These are phyloP conservation scores for Trissolcus japonicus DNA, from an alignment of 2,888 invertebrate genomes.

Conservation along the genomic window DNA sequence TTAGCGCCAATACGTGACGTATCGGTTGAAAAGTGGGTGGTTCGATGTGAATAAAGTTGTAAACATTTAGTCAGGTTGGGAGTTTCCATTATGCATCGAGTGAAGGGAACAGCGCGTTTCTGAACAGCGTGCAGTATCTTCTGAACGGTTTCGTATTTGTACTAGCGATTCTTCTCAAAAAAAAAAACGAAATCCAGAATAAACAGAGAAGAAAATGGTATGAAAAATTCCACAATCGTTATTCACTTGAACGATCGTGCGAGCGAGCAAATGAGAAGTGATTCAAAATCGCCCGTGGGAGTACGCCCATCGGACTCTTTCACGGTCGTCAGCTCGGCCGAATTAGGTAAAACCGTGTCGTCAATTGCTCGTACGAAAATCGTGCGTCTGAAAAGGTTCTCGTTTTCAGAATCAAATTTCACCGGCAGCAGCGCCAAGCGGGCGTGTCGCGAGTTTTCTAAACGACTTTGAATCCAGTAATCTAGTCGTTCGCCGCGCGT, in stretches of 20 bases:
- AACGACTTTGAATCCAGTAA: conserved; percentile 31
- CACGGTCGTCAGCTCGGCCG: conserved; percentile 17
- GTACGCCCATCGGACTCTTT: conserved; percentile 20
- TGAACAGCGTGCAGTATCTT: conserved; percentile 1
- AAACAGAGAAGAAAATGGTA: too few species aligned
- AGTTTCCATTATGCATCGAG: conserved; percentile 18
- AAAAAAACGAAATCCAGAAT: too few species aligned
- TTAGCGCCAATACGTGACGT: conserved; percentile 17
- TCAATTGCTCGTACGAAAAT: conserved; percentile 2
- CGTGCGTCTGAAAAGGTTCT: conserved; percentile 9
- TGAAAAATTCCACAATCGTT: too few species aligned
- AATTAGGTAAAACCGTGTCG: conserved; percentile 21
- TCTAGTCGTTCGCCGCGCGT: conserved; percentile 23
- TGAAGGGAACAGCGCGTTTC: conserved; percentile 1
- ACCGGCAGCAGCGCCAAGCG: neutral
- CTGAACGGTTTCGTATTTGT: conserved; percentile 13
- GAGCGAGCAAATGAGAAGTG: neutral
- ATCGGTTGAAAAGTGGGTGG: conserved; percentile 49
- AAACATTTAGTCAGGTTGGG: conserved; percentile 37
- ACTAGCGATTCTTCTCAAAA: too few species aligned
- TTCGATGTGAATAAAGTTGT: conserved; percentile 32
- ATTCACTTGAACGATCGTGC: neutral
- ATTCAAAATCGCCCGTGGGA: conserved; percentile 11
- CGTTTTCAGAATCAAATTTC: conserved; percentile 2
- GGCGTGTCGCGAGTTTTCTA: conserved; percentile 33